Base-by-base conservation (phyloP, 2,888 invertebrate species). In the Acleris sparsana region DNA sequence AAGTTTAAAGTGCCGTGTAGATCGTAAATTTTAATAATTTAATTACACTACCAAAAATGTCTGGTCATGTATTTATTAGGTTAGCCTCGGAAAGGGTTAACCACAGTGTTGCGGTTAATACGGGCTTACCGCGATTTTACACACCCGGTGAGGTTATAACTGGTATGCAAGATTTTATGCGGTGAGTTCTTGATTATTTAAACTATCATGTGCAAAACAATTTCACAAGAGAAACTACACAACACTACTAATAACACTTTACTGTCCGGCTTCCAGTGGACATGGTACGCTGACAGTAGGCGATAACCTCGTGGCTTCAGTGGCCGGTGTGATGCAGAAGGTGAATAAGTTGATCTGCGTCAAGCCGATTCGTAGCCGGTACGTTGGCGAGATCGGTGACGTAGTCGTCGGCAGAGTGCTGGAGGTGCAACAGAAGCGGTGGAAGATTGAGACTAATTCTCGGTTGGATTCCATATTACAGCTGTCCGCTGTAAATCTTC, bases 401-500 rank as follows among this genome's bases (percentile, higher is more conserved):
- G 98, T 99, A 2, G 95, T 99, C 11, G 97, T 99, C 5, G 99
- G 99, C 0, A 93, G 99, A 57, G 96, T 99, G 33, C 95, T 96
- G 0, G 98, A 99, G 86, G 98, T 99, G 0, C 98, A 98, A 79
- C 97, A 98, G 77, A 96, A 96, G 78, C 93, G 98, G 67, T 99
- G 99, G 99, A 98, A 97, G 85, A 97, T 99, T 2, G 97, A 99
- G 77, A 98, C 97, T 1, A 98, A 98, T 87, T 96, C 98, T 0
- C 95, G 98, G 62, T 88, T 96, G 80, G 98, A 98, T 87, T 97
- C 98, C 0, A 94, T 97, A 52, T 93, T 99, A 13, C 93, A 97
- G 69, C 88, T 99, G 18, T 97, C 98, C 0, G 97, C 98, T 43
- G 98, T 99, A 1, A 99, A 99, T 93, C 93, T 99, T 70, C 99